Base-by-base conservation (phyloP, 2,888 invertebrate genomes). In the Eueremaeus valkanovi region DNA sequence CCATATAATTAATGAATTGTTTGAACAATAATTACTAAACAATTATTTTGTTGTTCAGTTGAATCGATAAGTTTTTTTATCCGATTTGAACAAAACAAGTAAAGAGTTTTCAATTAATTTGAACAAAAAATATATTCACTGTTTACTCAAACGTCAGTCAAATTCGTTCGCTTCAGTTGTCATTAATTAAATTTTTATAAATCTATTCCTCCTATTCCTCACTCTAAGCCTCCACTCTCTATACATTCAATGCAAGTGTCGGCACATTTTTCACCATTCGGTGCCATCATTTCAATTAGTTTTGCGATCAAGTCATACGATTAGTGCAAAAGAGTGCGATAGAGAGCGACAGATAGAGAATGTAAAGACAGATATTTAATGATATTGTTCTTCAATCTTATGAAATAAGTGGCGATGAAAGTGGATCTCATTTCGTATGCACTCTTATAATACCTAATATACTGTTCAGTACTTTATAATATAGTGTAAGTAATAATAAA, bases 361-460 rank as follows among this genome's bases (percentile, higher is more conserved):
- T 55, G 55, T 24, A 55, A 55, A 55, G 27, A 24, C 9, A 55
- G 21, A 55, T 27, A 55, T 8, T 55, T 27, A 55, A 27, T 55
- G 55, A 55, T 55, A 55, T 55, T 24, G 21, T 21, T 24, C 9
- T 24, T n/a, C 55, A 24, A 55, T 55, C 27, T n/a, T 9, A 55
- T 55, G 21, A 55, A 55, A 55, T 55, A 21, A 55, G 55, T 55
- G n/a, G 55, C n/a, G 55, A 55, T n/a, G n/a, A n/a, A n/a, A n/a
- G n/a, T 21, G 9, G 27, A 9, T 8, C 55, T 55, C 55, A 55
- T 24, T 55, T 55, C 55, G 8, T 24, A 55, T 55, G 9, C 55
- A 21, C 3, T 55, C 9, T n/a, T n/a, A 9, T 55, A 55, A 21
- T 8, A 24, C 21, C 55, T 55, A 18, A 27, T 55, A 3, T 55